phyloP scores from a whole-genome alignment of 2,113 vertebrate species.

The Corydoras maculifer region DNA sequence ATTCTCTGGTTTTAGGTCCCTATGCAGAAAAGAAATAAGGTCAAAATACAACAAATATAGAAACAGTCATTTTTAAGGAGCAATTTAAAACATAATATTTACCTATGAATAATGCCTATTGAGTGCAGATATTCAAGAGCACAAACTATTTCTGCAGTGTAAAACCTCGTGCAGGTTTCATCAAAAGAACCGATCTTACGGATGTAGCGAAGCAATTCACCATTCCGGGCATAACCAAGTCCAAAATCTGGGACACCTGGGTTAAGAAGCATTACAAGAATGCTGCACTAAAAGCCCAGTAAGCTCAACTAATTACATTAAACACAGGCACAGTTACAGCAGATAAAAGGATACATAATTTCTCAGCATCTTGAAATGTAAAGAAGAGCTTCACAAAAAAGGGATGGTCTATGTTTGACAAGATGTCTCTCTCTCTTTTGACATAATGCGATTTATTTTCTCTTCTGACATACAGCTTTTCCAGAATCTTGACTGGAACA shows the following conservation, averaged over 20 bases:
- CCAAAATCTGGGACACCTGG: slow-evolving; percentile 80
- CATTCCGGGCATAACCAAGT: slow-evolving; percentile 97
- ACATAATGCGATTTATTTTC: slow-evolving; percentile 96
- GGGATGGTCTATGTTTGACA: slow-evolving; percentile 93
- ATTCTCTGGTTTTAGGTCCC: slow-evolving; percentile 98
- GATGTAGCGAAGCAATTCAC: slow-evolving; percentile 96
- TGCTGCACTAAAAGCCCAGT: background rate
- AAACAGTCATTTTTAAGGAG: background rate
- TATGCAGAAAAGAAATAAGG: slow-evolving; percentile 49
- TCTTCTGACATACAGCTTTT: slow-evolving; percentile 97
- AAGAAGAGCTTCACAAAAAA: slow-evolving; percentile 99
- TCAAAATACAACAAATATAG: background rate
- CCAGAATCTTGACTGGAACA: slow-evolving; percentile 91
- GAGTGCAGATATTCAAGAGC: slow-evolving; percentile 93
- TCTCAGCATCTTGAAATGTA: slow-evolving; percentile 98
- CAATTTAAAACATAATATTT: slow-evolving; percentile 31
- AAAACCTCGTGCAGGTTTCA: slow-evolving; percentile 97
- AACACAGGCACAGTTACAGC: background rate
- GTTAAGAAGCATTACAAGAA: slow-evolving; percentile 54
- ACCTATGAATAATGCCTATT: slow-evolving; percentile 98
- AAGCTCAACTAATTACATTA: background rate
- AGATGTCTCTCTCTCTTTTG: slow-evolving; percentile 90
- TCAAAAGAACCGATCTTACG: slow-evolving; percentile 98
- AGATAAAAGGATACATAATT: slow-evolving; percentile 89
- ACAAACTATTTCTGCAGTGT: slow-evolving; percentile 92